Base-by-base conservation (phyloP, 2,888 invertebrate genomes). In the Plutella xylostella region DNA sequence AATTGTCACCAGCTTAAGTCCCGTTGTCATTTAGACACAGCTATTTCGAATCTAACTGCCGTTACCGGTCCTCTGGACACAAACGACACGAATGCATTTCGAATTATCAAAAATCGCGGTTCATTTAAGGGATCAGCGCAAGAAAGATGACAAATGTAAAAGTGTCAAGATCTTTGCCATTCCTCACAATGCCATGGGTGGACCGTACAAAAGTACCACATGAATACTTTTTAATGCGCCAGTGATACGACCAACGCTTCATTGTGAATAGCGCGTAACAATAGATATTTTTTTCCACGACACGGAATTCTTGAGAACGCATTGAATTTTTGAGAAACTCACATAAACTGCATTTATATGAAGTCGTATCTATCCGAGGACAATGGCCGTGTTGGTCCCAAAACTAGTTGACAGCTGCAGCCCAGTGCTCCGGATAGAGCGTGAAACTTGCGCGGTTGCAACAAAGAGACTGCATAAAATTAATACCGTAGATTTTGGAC, bases 191-290 rank as follows among this genome's bases (percentile, higher is more conserved):
- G 60, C 63, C 55, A 60, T 53, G 60, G 63, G 63, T 63, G 68
- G 70, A 72, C 69, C 63, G 63, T 62, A 73, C 67, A 76, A 76
- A 66, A 69, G 72, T 72, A 78, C 78, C 78, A 73, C 77, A 76
- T 82, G 82, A 82, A 83, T 83, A 78, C 80, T 82, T 80, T 83
- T 83, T 83, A 82, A 83, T 82, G 79, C 65, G 79, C 76, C 78
- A 79, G 69, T 71, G 80, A 82, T 83, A 80, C 80, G 79, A 73
- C 82, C 78, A 76, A 68, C 69, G 65, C 63, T 58, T 56, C 61
- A 78, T 80, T 80, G 78, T 80, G 61, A 50, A 54, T 48, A 7
- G n/a, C 19, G 17, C 55, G 58, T 63, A 57, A 79, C 78, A 80
- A 80, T 72, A 66, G 74, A 41, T 47, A 57, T 54, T 52, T 54